Conservation (phyloP, 2,888 invertebrate species). For the Cheilosia scutellata region DNA sequence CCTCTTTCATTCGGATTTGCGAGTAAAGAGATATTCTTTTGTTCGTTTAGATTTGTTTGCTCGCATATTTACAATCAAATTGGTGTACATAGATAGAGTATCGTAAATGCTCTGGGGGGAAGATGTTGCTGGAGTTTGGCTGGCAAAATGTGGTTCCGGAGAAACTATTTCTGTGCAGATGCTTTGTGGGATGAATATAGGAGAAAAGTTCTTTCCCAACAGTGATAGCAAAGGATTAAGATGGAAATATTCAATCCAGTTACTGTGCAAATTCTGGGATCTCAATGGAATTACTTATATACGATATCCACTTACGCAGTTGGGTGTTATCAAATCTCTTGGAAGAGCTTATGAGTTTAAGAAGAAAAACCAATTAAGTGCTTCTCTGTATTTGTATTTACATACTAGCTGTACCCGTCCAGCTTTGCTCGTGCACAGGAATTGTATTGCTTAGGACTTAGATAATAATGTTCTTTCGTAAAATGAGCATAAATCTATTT, state of each 20-base stretch:
- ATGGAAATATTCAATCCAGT: conserved; percentile 37
- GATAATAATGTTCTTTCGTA: no score
- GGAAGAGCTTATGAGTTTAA: conserved; percentile 14
- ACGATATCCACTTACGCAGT: background rate
- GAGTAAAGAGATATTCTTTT: conserved; percentile 38
- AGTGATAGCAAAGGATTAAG: conserved; percentile 43
- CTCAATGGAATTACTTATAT: background rate
- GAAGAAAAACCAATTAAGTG: conserved; percentile 32
- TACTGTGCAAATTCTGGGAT: conserved; percentile 37
- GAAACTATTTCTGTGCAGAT: conserved; percentile 11
- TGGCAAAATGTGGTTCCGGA: conserved; percentile 18
- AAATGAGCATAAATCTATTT: no score
- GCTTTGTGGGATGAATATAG: conserved; percentile 16
- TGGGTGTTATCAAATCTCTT: background rate
- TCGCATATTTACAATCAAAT: conserved; percentile 23
- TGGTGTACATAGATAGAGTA: background rate
- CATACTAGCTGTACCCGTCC: no score
- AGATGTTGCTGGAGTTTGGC: background rate
- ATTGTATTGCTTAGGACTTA: no score
- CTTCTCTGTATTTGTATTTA: background rate
- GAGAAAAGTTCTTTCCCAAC: conserved; percentile 30
- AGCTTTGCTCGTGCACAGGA: no score
- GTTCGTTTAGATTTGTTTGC: conserved; percentile 37
- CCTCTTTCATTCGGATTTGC: conserved; percentile 6
- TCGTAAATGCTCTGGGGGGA: background rate